Evolutionary conservation across 2,888 invertebrate species (phyloP).

Genomic region (Carpatolechia fugitivella): DNA sequence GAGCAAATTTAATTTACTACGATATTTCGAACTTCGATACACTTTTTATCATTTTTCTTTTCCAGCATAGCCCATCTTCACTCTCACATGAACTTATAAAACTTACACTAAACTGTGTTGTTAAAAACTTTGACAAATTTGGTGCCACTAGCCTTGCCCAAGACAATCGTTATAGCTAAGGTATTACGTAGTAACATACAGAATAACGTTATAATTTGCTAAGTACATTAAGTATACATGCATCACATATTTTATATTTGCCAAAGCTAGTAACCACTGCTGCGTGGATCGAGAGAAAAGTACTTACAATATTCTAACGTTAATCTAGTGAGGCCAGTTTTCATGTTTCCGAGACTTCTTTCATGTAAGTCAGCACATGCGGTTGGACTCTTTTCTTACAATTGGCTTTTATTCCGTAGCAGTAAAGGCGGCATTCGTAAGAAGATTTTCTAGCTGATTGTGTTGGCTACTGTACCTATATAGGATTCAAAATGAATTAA

Average conservation of each 20-base stretch:
- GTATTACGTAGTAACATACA: neutral
- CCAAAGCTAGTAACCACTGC: constrained; percentile 36
- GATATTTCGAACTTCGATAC: too few species aligned
- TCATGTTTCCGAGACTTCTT: too few species aligned
- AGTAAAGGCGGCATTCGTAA: too few species aligned
- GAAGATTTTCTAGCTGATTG: too few species aligned
- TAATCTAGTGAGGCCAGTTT: too few species aligned
- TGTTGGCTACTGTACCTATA: too few species aligned
- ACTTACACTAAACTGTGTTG: constrained; percentile 8
- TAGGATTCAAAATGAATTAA: too few species aligned
- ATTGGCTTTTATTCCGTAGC: too few species aligned
- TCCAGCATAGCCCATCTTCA: neutral
- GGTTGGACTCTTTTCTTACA: too few species aligned
- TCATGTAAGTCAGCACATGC: too few species aligned
- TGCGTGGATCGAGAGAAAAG: neutral
- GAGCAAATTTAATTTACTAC: too few species aligned
- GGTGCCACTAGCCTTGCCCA: neutral
- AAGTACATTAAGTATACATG: constrained; percentile 26
- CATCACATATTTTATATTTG: constrained; percentile 51
- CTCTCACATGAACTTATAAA: neutral
- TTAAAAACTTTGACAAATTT: constrained; percentile 28
- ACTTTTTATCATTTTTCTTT: neutral
- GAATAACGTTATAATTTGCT: neutral
- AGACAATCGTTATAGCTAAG: neutral
- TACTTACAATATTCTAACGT: neutral